phyloP scores from a whole-genome alignment of 2,888 invertebrate genomes.

The Eupeodes luniger region DNA sequence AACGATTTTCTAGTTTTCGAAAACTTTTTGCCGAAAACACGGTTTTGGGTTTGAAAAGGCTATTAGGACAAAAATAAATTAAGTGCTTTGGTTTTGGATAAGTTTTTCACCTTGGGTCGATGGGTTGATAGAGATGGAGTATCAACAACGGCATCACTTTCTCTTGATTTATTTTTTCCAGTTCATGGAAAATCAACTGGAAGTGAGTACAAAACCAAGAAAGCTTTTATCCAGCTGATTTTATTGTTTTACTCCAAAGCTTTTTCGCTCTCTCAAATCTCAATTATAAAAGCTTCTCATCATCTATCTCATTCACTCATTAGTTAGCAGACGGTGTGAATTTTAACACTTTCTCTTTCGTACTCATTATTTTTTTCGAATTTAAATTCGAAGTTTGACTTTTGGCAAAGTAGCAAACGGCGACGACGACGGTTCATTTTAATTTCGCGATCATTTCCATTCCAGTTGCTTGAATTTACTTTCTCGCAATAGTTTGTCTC shows the following conservation, averaged over 20 bases:
- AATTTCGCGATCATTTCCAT: slow-evolving; percentile 37
- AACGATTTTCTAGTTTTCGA: too few species aligned
- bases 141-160: slow-evolving; percentile 4
- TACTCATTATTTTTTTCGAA: not conserved
- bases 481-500: slow-evolving; percentile 19
- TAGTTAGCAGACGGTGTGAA: too few species aligned
- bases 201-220: slow-evolving; percentile 47
- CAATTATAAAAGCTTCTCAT: not conserved
- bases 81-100: too few species aligned
- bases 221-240: slow-evolving; percentile 63
- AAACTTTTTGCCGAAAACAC: too few species aligned
- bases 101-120: too few species aligned
- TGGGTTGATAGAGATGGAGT: not conserved
- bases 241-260: not conserved
- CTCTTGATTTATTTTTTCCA: not conserved
- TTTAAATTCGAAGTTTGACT: not conserved
- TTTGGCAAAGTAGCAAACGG: not conserved
- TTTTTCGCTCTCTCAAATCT: not conserved
- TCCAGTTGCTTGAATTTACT: slow-evolving; percentile 46
- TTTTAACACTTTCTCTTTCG: slow-evolving; percentile 1
- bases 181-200: not conserved
- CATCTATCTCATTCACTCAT: not conserved
- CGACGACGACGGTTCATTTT: slow-evolving; percentile 1
- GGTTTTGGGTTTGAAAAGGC: too few species aligned
- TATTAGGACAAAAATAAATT: too few species aligned